Conservation (phyloP, 2,113 vertebrate species). For the Protobothrops flavoviridis region DNA sequence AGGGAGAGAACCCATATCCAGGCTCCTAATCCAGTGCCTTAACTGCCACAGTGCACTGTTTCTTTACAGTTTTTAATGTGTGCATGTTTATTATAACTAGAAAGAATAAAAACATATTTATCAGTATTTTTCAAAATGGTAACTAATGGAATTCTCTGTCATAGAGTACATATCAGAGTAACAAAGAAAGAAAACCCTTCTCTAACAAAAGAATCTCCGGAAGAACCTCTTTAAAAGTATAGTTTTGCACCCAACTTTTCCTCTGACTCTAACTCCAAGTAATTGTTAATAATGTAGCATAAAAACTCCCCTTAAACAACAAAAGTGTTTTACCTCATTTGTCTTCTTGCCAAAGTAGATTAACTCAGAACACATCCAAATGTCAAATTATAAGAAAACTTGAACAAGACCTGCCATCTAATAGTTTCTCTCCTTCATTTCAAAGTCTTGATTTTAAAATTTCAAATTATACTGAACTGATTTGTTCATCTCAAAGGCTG, state of each 20-base stretch:
- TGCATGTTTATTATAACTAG: background rate
- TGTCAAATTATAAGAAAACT: slow-evolving; percentile 45
- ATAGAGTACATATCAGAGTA: background rate
- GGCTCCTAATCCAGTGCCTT: background rate
- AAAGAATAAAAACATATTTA: background rate
- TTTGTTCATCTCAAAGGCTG: slow-evolving; percentile 54
- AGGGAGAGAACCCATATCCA: background rate
- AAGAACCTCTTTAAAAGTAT: background rate
- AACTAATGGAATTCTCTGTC: background rate
- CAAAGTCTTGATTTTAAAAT: slow-evolving; percentile 54
- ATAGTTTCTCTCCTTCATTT: slow-evolving; percentile 37
- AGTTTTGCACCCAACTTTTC: background rate
- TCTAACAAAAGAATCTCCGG: background rate
- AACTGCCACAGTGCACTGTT: background rate
- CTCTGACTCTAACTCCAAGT: background rate
- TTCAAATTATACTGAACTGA: slow-evolving; percentile 52
- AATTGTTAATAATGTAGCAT: slow-evolving; percentile 33
- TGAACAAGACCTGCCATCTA: slow-evolving; percentile 36
- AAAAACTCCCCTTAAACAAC: slow-evolving; percentile 27
- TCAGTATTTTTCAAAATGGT: background rate
- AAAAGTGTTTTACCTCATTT: slow-evolving; percentile 30
- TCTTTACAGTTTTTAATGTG: background rate
- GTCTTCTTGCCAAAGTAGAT: slow-evolving; percentile 40
- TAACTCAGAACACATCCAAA: slow-evolving; percentile 38
- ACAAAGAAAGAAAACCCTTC: background rate